Evolutionary conservation across 2,797 vertebrate genomes (phyloP), one percentile per base, ranked within the genome.

Genomic region (Petrocephalus schoutedeni): DNA sequence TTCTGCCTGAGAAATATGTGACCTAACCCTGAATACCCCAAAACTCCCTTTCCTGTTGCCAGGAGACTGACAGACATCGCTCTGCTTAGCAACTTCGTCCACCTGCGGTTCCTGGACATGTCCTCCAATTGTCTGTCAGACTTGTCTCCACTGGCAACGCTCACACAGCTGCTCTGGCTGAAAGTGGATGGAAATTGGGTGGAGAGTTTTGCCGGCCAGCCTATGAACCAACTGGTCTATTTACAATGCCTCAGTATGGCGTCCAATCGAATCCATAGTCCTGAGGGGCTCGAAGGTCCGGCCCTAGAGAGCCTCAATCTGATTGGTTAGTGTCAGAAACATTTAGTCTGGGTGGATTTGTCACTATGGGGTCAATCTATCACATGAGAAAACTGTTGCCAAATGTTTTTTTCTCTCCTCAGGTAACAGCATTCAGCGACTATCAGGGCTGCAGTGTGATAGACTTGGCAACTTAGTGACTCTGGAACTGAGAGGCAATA

Each of bases 161-260:
- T 99, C 88, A 97, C 93, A 0, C 96, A 98, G 61, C 94, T 99
- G 84, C 96, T 99, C 54, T 98, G 97, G 97, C 94, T 99, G 89
- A 97, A 97, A 92, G 96, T 95, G 89, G 97, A 99, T 57, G 89
- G 87, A 57, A 99, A 99, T 90, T 92, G 91, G 87, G 92, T 99
- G 41, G 49, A 89, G 3, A 90, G 58, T 87, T 91, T 95, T 51
- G 90, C 90, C 90, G 96, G 92, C 9, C 94, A 96, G 84, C 91
- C 89, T 12, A 93, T 99, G 59, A 90, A 93, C 28, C 94, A 97
- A 67, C 90, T 99, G 85, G 91, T 92, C 21, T 98, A 97, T 90
- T 94, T 99, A 84, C 98, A 99, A 93, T 94, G 96, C 89, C 94
- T 97, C 92, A 98, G 95, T 92, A 93, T 99, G 87, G 95, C 96